These are phyloP conservation scores for Porites lutea DNA, from an alignment of 64 coral and sea anemone genomes.

Conservation along the genomic window DNA sequence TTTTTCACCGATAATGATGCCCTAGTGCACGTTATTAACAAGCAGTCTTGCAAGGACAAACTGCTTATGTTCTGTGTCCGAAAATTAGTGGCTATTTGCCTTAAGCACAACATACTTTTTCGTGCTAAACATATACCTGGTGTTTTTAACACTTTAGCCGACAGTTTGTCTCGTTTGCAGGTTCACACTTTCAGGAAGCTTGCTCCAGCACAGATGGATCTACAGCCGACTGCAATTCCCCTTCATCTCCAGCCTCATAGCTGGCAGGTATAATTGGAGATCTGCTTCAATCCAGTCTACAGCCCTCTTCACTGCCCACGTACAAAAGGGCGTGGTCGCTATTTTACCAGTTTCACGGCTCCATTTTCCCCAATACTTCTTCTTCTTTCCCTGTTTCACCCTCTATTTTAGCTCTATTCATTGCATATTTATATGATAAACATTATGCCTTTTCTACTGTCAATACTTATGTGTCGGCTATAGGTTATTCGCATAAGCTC, in stretches of 20 bases:
- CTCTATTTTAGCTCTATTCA: not conserved
- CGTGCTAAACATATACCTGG: conserved; percentile 7
- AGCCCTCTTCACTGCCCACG: not conserved
- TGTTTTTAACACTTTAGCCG: not conserved
- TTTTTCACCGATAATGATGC: too few relatives aligned
- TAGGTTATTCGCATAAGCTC: conserved; percentile 53
- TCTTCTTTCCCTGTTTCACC: not conserved
- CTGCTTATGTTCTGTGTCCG: not conserved
- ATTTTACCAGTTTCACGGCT: not conserved
- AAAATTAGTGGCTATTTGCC: not conserved
- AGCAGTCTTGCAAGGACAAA: not conserved
- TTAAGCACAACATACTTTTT: conserved; percentile 8
- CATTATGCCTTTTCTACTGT: conserved; percentile 50
- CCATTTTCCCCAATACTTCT: not conserved
- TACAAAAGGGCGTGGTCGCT: conserved; percentile 5
- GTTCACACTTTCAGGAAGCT: conserved; percentile 6
- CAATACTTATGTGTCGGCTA: conserved; percentile 50
- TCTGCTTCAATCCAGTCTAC: not conserved
- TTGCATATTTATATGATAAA: not conserved
- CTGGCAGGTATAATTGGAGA: not conserved
- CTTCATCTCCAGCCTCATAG: not conserved
- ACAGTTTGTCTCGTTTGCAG: conserved; percentile 3
- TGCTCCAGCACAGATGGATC: not conserved
- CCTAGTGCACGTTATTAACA: too few relatives aligned
- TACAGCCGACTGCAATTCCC: conserved; percentile 14